Evolutionary conservation across 2,113 vertebrate genomes (phyloP).

Genomic region (Eulemur macaco): DNA sequence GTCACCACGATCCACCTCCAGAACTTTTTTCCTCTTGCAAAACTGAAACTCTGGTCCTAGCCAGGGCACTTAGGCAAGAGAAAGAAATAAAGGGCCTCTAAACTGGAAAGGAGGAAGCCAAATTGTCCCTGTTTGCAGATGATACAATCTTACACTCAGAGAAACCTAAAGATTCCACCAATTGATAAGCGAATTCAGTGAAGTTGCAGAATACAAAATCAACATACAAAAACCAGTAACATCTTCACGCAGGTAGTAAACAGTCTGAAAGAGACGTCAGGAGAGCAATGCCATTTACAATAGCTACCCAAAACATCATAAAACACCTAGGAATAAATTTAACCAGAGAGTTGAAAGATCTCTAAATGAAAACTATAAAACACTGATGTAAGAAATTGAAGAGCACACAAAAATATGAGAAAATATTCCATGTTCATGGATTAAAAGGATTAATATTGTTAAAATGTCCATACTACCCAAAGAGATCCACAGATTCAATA

Average conservation of each 20-base stretch:
- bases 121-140: background rate
- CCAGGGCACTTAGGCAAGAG: background rate
- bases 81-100: background rate
- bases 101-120: background rate
- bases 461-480: background rate
- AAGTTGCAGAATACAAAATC: background rate
- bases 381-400: background rate
- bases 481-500: background rate
- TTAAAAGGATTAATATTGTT: background rate
- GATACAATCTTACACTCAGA: background rate
- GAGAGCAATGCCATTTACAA: background rate
- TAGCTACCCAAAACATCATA: background rate
- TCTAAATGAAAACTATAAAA: background rate
- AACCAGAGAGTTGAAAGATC: background rate
- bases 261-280: background rate
- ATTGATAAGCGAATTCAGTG: background rate
- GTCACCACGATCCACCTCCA: background rate
- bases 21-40: background rate
- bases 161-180: background rate
- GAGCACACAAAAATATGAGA: background rate
- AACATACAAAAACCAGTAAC: background rate
- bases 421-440: background rate
- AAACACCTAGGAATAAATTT: background rate
- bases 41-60: background rate
- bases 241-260: background rate